Evolutionary conservation across 2,888 invertebrate species (phyloP), one percentile per base, ranked within the genome.

Genomic region (Lasius fuliginosus): DNA sequence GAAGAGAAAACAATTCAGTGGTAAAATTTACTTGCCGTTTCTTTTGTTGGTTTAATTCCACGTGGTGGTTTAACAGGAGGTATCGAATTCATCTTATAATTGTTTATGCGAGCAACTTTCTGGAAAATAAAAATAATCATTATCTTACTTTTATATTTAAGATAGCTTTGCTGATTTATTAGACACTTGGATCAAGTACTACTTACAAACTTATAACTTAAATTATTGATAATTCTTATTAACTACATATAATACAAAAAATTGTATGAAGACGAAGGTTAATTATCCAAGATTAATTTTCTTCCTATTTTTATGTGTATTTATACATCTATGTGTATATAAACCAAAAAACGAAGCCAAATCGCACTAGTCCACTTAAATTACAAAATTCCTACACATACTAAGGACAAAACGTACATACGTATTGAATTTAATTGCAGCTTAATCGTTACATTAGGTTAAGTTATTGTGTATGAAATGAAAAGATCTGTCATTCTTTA

Each of bases 11-110:
- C 15, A 5, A 53, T 40, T 49, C 40, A 62, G 30, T 27, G 33
- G 46, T 46, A 30, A 18, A 36, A 82, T 33, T 15, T 53, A 65
- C 95, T 96, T 96, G 98, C 98, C 94, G 98, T 98, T 96, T 98
- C 98, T 95, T 97, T 98, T 79, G 97, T 96, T 93, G 97, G 97
- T 96, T 98, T 98, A 68, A 98, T 97, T 85, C 98, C 98, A 93
- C 98, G 96, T 33, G 98, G 98, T 92, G 98, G 98, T 95, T 98
- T 98, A 40, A 97, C 97, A 74, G 98, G 98, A 88, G 98, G 97
- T 89, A 97, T 96, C 75, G 96, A 95, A 91, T 96, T 96, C 97
- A 97, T 97, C 90, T 89, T 94, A 85, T 77, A 42, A 33, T 58
- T 23, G 5, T 53, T 2, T 53, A 53, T n/a, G 4, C 15, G 1